Evolutionary conservation across 2,113 vertebrate genomes (phyloP), one percentile per base, ranked within the genome.

Genomic region (Chaetura pelagica): DNA sequence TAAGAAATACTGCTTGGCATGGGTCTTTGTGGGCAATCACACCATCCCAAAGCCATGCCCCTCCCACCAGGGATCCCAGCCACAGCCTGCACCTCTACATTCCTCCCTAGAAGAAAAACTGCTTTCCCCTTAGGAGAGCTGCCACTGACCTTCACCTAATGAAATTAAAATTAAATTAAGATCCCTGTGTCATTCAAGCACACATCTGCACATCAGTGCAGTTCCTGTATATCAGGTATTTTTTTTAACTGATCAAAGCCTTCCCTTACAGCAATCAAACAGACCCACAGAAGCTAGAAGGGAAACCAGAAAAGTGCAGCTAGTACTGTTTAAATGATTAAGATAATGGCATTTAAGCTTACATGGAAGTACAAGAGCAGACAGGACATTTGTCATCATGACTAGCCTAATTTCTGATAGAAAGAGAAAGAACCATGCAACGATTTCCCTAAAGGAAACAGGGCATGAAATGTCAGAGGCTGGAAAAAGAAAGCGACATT

Each of bases 71-170:
- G 59, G 3, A 73, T 46, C 19, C 38, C 20, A 22, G 51, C 38
- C 52, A 12, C 46, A 10, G 38, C 51, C 58, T 66, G 32, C 0
- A 1, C 14, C 16, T 77, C 49, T 32, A 23, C 1, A 0, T 40
- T 62, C 48, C n/a, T 79, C 38, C 42, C 27, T 20, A 11, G 6
- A 13, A 64, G 29, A 27, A 85, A 61, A 88, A 57, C 27, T 59
- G 24, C 19, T 77, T 24, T 15, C 7, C 15, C 14, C 13, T 77
- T 29, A 40, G 1, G 4, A 77, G 8, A 13, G 30, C 26, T 72
- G 38, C 15, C 58, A n/a, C 48, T 48, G 29, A 67, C 18, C 51
- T 82, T 62, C 61, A 71, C 30, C 55, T 78, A 52, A 67, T 2
- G 6, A n/a, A n/a, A n/a, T n/a, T n/a, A 35, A 80, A 76, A 77